Conservation (phyloP, 53 echinoderm and acorn worm species). For the Echinometra lucunter region DNA sequence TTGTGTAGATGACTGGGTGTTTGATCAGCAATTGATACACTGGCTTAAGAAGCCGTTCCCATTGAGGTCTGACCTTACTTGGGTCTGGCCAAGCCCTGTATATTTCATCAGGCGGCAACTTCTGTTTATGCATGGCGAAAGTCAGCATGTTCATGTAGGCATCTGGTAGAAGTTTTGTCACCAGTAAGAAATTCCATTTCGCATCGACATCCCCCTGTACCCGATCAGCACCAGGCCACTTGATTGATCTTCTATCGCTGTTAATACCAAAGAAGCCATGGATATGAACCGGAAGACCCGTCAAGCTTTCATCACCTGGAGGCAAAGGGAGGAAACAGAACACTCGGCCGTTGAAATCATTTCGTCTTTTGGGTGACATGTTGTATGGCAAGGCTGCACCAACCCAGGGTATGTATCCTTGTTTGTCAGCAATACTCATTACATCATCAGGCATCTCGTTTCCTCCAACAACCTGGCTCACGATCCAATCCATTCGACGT, state of each 20-base stretch:
- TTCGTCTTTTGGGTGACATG: not conserved
- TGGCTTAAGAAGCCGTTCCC: conserved; percentile 71
- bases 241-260: conserved; percentile 68
- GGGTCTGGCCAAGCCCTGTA: conserved; percentile 78
- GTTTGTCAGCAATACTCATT: conserved; percentile 56
- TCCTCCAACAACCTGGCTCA: conserved; percentile 40
- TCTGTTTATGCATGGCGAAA: not conserved
- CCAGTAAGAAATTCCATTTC: conserved; percentile 67
- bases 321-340: conserved; percentile 77
- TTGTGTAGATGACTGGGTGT: conserved; percentile 62
- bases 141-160: conserved; percentile 1
- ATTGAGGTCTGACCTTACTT: conserved; percentile 2
- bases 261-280: conserved; percentile 75
- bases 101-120: conserved; percentile 27
- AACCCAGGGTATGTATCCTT: conserved; percentile 82
- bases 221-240: conserved; percentile 75
- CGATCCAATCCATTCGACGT: conserved; percentile 55
- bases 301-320: conserved; percentile 59
- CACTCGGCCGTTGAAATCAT: conserved; percentile 48
- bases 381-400: conserved; percentile 74
- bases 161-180: conserved; percentile 61
- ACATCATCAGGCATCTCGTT: not conserved
- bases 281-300: conserved; percentile 73
- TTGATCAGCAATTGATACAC: conserved; percentile 61
- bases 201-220: conserved; percentile 58